Evolutionary conservation across 2,888 invertebrate species (phyloP).

Genomic region (Mythimna loreyi): DNA sequence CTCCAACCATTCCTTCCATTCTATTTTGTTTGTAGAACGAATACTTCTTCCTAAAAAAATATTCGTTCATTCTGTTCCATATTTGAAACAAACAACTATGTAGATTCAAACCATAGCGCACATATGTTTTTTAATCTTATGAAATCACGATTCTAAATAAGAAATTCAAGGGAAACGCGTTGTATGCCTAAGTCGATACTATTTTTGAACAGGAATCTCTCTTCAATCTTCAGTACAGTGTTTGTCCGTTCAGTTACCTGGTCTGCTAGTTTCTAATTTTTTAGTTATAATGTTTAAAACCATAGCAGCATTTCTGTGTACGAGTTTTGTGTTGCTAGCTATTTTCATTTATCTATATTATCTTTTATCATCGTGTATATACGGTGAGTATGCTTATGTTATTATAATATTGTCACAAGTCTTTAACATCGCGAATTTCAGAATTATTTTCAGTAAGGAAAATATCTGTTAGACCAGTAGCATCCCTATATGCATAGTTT

Average conservation of each 20-base stretch:
- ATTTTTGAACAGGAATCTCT: neutral
- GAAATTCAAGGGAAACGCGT: neutral
- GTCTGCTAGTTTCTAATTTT: neutral
- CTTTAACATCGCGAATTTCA: no score
- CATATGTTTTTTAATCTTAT: neutral
- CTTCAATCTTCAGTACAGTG: neutral
- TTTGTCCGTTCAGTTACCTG: neutral
- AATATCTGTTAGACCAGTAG: no score
- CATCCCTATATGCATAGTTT: no score
- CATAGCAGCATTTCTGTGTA: neutral
- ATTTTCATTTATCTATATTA: neutral
- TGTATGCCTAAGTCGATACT: neutral
- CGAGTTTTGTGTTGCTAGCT: neutral
- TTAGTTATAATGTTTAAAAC: neutral
- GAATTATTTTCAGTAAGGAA: no score
- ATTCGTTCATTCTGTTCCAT: no score
- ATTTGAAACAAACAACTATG: no score
- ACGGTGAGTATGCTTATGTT: neutral
- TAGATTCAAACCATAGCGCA: no score
- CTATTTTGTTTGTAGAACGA: no score
- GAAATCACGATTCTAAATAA: neutral
- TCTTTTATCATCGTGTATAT: neutral
- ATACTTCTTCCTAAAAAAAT: no score
- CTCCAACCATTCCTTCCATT: no score
- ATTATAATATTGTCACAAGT: neutral